Evolutionary conservation across 2,113 vertebrate genomes (phyloP), one percentile per base, ranked within the genome.

Genomic region (Rhizomys pruinosus): DNA sequence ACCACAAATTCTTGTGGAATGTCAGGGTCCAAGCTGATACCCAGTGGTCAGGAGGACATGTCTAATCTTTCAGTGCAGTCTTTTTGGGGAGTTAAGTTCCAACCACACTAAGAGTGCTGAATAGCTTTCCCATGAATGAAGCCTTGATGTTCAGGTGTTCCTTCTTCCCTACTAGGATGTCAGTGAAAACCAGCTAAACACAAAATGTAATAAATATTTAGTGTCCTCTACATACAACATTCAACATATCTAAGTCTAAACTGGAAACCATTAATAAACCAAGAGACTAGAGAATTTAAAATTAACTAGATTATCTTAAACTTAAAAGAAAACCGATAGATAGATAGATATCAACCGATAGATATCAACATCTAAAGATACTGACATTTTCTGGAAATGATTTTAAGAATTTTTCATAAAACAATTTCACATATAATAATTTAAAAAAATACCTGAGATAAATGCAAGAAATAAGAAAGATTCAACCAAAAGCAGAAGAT

Each of bases 101-200:
- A 59, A 2, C 20, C 11, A 8, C 19, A 71, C 1, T 1, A 37
- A 39, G 90, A 47, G 15, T 71, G 32, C 39, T 72, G 34, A 87
- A 2, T 12, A 42, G 25, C 12, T 16, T 12, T 5, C 5, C 10
- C n/a, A 39, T 0, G 0, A 47, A 11, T n/a, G 1, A 11, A n/a
- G 27, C 6, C 4, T 47, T n/a, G n/a, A n/a, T n/a, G n/a, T n/a
- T n/a, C n/a, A n/a, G n/a, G n/a, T n/a, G n/a, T n/a, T n/a, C n/a
- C n/a, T n/a, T n/a, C n/a, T n/a, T n/a, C n/a, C n/a, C n/a, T n/a
- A n/a, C n/a, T n/a, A n/a, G n/a, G n/a, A n/a, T 69, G 2, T 52
- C 39, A 17, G 5, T 57, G 13, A 5, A 77, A 87, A 47, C 2
- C 23, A 34, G 39, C 16, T 27, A 37, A 79, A 66, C 11, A 55